These are phyloP conservation scores for Tetragnatha versicolor DNA, from an alignment of 1,140 invertebrate species.

Conservation along the genomic window DNA sequence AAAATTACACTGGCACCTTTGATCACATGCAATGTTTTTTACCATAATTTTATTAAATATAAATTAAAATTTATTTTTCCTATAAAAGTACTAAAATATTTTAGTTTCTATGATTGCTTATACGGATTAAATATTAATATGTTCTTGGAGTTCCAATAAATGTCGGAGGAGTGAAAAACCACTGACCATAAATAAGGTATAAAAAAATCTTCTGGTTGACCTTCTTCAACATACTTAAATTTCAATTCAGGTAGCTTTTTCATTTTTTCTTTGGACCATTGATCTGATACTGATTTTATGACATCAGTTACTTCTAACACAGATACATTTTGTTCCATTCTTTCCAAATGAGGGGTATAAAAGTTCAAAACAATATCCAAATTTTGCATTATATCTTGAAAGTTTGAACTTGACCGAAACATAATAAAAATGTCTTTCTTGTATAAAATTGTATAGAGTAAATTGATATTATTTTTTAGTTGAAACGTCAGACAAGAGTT, in stretches of 20 bases:
- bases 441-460: conserved; percentile 95
- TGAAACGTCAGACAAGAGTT: conserved; percentile 91
- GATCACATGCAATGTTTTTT: too few species aligned
- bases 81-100: not conserved
- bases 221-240: conserved; percentile 99
- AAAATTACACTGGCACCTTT: too few species aligned
- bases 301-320: conserved; percentile 84
- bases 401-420: conserved; percentile 85
- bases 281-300: conserved; percentile 84
- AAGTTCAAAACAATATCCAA: conserved; percentile 93
- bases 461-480: conserved; percentile 88
- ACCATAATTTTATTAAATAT: not conserved
- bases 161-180: conserved; percentile 78
- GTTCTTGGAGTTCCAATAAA: conserved; percentile 75
- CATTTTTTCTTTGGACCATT: conserved; percentile 90
- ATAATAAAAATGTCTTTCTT: conserved; percentile 89
- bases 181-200: conserved; percentile 98
- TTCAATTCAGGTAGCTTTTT: conserved; percentile 99
- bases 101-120: conserved; percentile 17
- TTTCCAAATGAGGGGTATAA: conserved; percentile 82
- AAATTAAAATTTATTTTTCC: not conserved
- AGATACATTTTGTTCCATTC: conserved; percentile 73
- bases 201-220: conserved; percentile 98
- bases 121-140: conserved; percentile 63
- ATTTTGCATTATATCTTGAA: conserved; percentile 96